These are phyloP conservation scores for Bombus pyrosoma DNA, from an alignment of 1,140 invertebrate genomes.

Conservation along the genomic window DNA sequence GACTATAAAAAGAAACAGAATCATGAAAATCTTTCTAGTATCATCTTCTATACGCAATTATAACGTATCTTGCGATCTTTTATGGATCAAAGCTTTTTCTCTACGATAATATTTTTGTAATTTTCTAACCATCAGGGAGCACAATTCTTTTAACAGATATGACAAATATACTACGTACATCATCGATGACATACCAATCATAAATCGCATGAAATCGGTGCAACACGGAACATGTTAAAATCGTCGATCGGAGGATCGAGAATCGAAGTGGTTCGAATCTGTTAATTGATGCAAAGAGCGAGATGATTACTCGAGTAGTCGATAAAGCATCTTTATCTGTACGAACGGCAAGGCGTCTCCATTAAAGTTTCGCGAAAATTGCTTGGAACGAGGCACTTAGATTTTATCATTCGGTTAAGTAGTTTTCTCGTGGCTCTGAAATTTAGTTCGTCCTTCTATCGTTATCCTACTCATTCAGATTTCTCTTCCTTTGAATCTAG, in stretches of 20 bases:
- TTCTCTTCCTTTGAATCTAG: neutral
- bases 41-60: too few species aligned
- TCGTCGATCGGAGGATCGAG: neutral
- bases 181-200: neutral
- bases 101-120: too few species aligned
- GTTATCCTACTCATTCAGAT: neutral
- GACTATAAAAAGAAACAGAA: too few species aligned
- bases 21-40: too few species aligned
- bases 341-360: conserved; percentile 2
- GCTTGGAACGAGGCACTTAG: conserved; percentile 42
- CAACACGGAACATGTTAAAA: neutral
- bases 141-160: too few species aligned
- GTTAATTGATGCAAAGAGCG: neutral
- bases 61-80: too few species aligned
- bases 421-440: conserved; percentile 53
- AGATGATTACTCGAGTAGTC: conserved; percentile 23
- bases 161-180: too few species aligned
- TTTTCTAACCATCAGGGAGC: too few species aligned
- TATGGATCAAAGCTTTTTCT: too few species aligned
- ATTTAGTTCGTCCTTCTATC: conserved; percentile 24
- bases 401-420: conserved; percentile 59
- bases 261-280: neutral
- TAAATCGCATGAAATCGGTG: neutral
- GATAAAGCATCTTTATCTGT: conserved; percentile 52
- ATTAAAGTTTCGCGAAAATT: conserved; percentile 61